These are phyloP conservation scores for Telmatherina bonti DNA, from an alignment of 2,797 vertebrate genomes.

Conservation along the genomic window DNA sequence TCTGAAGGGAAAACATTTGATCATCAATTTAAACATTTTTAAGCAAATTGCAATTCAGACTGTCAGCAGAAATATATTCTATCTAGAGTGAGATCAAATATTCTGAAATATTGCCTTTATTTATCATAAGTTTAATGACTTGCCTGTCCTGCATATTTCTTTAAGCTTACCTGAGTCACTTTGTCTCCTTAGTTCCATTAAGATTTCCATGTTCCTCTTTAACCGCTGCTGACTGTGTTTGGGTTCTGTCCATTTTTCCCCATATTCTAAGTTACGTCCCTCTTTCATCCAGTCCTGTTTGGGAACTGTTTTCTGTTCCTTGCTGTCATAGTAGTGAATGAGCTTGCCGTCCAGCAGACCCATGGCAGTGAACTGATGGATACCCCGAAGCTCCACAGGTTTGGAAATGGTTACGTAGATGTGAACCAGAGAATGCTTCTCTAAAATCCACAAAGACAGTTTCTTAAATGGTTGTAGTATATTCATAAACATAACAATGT, in stretches of 20 bases:
- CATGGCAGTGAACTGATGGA: conserved; percentile 80
- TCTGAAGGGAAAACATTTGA: not conserved
- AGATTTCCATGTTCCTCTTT: conserved; percentile 73
- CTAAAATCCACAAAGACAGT: conserved; percentile 34
- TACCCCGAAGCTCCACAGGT: not conserved
- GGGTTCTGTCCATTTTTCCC: conserved; percentile 67
- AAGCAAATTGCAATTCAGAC: too few relatives aligned
- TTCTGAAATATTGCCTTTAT: too few relatives aligned
- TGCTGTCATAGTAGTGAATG: conserved; percentile 81
- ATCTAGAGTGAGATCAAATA: not conserved
- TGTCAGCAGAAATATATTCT: too few relatives aligned
- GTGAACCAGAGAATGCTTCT: conserved; percentile 63
- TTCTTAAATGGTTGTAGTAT: not conserved
- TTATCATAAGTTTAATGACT: too few relatives aligned
- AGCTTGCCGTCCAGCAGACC: conserved; percentile 66
- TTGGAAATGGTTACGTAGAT: conserved; percentile 78
- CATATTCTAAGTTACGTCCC: not conserved
- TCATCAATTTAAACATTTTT: not conserved
- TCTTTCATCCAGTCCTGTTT: conserved; percentile 71
- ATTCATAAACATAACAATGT: not conserved
- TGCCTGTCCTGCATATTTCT: not conserved
- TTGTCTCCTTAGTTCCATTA: conserved; percentile 66
- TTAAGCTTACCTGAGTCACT: conserved; percentile 34
- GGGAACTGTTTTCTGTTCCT: conserved; percentile 29
- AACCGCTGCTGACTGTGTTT: conserved; percentile 78